A percentile compares a stretch with the other conserved stretches of the same genome.
Conservation (phyloP, 2,888 invertebrate species). For the Cheilosia pagana region DNA sequence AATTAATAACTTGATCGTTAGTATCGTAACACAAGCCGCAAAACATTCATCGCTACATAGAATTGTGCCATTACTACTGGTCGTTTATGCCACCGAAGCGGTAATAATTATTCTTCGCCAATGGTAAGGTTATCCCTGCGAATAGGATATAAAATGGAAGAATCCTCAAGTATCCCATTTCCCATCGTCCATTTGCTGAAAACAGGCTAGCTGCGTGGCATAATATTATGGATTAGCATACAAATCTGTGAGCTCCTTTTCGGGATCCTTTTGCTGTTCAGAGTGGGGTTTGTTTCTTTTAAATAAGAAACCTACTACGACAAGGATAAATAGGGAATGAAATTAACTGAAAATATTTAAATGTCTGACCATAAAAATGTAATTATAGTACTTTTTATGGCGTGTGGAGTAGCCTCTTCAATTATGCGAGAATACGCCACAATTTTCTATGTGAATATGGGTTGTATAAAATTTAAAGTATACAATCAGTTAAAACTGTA, state of each 20-base stretch:
- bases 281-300: neutral
- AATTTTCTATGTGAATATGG: slow-evolving; percentile 4
- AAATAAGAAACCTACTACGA: neutral
- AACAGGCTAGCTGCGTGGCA: slow-evolving; percentile 6
- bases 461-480: too few relatives aligned
- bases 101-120: slow-evolving; percentile 28
- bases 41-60: slow-evolving; percentile 15
- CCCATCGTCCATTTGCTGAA: slow-evolving; percentile 12
- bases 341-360: slow-evolving; percentile 55
- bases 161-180: slow-evolving; percentile 33
- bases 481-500: too few relatives aligned
- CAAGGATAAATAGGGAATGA: slow-evolving; percentile 23
- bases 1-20: slow-evolving; percentile 71
- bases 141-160: slow-evolving; percentile 18
- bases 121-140: slow-evolving; percentile 29
- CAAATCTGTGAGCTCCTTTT: slow-evolving; percentile 55
- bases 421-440: slow-evolving; percentile 3
- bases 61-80: slow-evolving; percentile 10
- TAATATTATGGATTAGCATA: slow-evolving; percentile 63
- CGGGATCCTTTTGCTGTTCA: slow-evolving; percentile 8
- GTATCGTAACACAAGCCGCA: slow-evolving; percentile 50
- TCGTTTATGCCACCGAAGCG: slow-evolving; percentile 28
- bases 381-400: slow-evolving; percentile 20
- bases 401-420: neutral
- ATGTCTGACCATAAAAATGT: slow-evolving; percentile 53